Evolutionary conservation across 1,140 invertebrate species (phyloP).

Genomic region (Papilio xuthus): DNA sequence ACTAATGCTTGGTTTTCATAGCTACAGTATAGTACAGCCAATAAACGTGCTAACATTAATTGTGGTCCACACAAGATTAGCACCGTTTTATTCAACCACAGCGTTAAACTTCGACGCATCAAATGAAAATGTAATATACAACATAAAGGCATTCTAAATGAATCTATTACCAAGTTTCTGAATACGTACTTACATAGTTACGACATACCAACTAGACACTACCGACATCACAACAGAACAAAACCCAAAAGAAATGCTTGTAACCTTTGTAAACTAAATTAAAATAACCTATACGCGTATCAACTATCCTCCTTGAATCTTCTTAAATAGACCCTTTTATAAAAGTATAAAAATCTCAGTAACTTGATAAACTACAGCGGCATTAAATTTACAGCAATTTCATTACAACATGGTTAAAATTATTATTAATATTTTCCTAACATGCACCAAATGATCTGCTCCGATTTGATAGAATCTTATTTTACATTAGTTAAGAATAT

Average conservation of each 20-base stretch:
- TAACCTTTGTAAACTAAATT: constrained; percentile 56
- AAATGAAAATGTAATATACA: constrained; percentile 43
- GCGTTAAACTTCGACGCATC: constrained; percentile 34
- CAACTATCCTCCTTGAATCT: constrained; percentile 2
- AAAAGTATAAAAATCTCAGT: constrained; percentile 17
- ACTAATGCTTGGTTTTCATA: not conserved
- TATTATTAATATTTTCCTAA: not conserved
- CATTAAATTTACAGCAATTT: not conserved
- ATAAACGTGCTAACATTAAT: not conserved
- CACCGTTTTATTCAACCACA: not conserved
- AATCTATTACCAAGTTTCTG: constrained; percentile 62
- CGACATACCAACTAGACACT: constrained; percentile 57
- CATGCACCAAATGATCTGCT: constrained; percentile 2
- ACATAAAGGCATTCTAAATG: constrained; percentile 64
- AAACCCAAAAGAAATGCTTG: constrained; percentile 63
- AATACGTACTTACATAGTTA: constrained; percentile 35
- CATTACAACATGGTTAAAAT: not conserved
- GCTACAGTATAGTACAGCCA: not conserved
- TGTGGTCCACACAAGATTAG: not conserved
- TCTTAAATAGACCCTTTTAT: not conserved
- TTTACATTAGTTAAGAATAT: not conserved
- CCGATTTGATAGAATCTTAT: not conserved
- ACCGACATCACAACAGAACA: constrained; percentile 50
- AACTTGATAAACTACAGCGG: not conserved
- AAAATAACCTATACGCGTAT: constrained; percentile 21